phyloP scores from a whole-genome alignment of 2,797 vertebrate species.

The Acipenser transmontanus region DNA sequence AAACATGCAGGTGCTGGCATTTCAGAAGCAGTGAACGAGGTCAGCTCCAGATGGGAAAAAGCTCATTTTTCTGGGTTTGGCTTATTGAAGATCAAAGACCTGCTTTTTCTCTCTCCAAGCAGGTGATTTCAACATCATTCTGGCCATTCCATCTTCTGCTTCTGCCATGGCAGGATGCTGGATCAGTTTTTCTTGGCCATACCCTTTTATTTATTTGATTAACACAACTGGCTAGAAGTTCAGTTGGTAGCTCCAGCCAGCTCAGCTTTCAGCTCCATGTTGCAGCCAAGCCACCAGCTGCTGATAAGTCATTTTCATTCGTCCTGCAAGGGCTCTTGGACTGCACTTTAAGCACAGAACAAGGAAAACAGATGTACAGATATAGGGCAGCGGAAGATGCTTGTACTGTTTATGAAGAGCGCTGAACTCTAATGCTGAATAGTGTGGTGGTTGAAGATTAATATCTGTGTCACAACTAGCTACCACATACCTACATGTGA shows the following conservation, averaged over 20 bases:
- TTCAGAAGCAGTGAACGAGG: conserved; percentile 12
- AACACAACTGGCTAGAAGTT: conserved; percentile 7
- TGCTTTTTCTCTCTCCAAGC: conserved; percentile 11
- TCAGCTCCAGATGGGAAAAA: background rate
- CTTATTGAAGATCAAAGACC: conserved; percentile 1
- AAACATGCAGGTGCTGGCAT: conserved; percentile 14
- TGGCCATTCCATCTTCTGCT: conserved; percentile 13
- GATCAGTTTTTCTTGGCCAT: conserved; percentile 27
- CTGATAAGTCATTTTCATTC: conserved; percentile 2
- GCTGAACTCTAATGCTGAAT: no score
- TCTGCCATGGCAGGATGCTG: conserved; percentile 15
- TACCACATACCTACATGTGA: no score
- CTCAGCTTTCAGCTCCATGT: background rate
- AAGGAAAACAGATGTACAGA: conserved; percentile 12
- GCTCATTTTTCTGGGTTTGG: no score
- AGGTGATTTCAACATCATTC: conserved; percentile 10
- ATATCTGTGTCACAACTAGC: no score
- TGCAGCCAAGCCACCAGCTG: background rate
- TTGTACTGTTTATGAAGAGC: conserved; percentile 24
- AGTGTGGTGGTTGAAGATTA: no score
- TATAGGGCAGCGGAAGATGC: conserved; percentile 9
- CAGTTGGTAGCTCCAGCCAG: conserved; percentile 20
- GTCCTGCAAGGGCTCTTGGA: background rate
- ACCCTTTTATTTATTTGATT: conserved; percentile 29
- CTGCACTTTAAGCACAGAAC: conserved; percentile 12